Evolutionary conservation across 1,140 invertebrate species (phyloP).

Genomic region (Ctenoplectra terminalis): DNA sequence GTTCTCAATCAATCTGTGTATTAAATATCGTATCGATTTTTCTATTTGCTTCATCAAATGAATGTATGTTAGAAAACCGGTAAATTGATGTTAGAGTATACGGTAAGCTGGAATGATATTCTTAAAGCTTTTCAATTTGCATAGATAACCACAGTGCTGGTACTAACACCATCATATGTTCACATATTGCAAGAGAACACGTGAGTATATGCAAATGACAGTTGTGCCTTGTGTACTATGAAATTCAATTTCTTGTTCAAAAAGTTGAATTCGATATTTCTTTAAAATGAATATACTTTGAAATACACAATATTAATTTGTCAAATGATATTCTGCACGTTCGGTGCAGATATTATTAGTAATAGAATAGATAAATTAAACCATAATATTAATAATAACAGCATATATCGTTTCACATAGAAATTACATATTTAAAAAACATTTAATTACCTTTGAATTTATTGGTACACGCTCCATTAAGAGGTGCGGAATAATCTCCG

Average conservation of each 20-base stretch:
- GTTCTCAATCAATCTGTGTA: neutral
- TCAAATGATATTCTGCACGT: too few species aligned
- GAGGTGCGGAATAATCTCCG: conserved; percentile 85
- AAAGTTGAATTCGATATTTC: neutral
- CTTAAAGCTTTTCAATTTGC: conserved; percentile 64
- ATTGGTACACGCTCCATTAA: conserved; percentile 85
- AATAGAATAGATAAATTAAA: too few species aligned
- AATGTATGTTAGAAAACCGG: conserved; percentile 10
- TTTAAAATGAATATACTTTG: neutral
- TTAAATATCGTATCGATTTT: neutral
- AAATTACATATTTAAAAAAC: neutral
- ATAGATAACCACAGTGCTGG: conserved; percentile 64
- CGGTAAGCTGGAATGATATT: conserved; percentile 30
- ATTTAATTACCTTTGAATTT: conserved; percentile 82
- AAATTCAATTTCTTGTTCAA: conserved; percentile 11
- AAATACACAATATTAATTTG: too few species aligned
- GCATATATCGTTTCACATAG: too few species aligned
- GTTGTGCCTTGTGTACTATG: neutral
- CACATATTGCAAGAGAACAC: conserved; percentile 59
- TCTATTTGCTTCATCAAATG: neutral
- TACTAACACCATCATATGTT: conserved; percentile 50
- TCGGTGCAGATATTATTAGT: too few species aligned
- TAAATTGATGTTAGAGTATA: conserved; percentile 10
- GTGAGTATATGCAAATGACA: conserved; percentile 66
- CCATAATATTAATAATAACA: too few species aligned